Percentiles rank a stretch among this genome's conserved stretches.
Evolutionary conservation across 2,797 vertebrate species (phyloP).

Genomic region (Acropternis orthonyx): DNA sequence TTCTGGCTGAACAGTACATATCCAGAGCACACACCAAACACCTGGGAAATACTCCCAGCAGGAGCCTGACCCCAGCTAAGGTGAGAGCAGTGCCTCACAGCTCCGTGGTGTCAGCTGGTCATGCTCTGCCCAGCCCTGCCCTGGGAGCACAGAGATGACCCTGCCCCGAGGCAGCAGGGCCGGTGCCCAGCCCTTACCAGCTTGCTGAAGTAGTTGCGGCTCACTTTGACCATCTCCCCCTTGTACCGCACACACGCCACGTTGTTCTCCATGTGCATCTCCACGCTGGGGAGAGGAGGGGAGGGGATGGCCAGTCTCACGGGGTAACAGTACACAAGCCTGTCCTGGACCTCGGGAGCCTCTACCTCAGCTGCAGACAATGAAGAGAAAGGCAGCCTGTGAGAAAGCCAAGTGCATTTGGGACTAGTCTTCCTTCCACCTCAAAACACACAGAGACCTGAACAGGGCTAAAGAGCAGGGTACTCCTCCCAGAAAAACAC

Average conservation of each 20-base stretch:
- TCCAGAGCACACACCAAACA: neutral
- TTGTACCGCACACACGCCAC: constrained; percentile 90
- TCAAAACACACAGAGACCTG: neutral
- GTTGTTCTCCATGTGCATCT: constrained; percentile 94
- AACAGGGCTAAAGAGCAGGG: neutral
- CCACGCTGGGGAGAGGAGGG: constrained; percentile 85
- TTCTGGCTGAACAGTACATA: neutral
- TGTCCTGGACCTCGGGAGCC: constrained; percentile 79
- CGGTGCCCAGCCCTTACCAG: constrained; percentile 77
- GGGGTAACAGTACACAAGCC: constrained; percentile 92
- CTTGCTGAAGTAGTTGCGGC: constrained; percentile 94
- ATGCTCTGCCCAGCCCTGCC: neutral
- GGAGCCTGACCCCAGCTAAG: neutral
- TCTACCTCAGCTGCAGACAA: constrained; percentile 77
- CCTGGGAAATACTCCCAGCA: neutral
- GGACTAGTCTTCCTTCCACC: neutral
- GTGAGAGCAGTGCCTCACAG: neutral
- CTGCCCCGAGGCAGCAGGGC: neutral
- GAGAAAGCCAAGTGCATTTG: neutral
- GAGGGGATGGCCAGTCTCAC: constrained; percentile 83
- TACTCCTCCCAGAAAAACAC: neutral
- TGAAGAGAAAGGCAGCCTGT: neutral
- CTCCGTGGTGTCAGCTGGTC: neutral
- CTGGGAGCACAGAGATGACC: neutral
- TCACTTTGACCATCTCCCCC: constrained; percentile 96